Conservation (phyloP, 2,888 invertebrate genomes). For the Polyommatus iphigenia region DNA sequence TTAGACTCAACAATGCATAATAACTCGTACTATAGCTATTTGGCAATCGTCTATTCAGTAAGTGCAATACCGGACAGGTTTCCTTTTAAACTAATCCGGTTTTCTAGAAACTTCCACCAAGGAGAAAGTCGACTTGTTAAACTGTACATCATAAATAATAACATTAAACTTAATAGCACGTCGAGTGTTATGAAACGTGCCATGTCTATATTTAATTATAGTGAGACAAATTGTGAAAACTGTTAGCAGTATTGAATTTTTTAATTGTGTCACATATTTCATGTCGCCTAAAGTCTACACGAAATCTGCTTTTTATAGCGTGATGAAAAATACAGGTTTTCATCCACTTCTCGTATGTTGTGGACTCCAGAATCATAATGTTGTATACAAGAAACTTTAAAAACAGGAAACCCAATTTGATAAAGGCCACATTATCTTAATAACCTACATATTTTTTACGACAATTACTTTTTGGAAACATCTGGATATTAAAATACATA, state of each 20-base stretch:
- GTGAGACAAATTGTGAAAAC: neutral
- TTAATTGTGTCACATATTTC: neutral
- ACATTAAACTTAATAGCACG: neutral
- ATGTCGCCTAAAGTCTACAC: neutral
- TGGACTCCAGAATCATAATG: neutral
- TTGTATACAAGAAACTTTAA: slow-evolving; percentile 2
- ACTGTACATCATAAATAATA: neutral
- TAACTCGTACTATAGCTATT: neutral
- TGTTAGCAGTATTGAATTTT: neutral
- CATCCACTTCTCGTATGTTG: neutral
- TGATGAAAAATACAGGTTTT: neutral
- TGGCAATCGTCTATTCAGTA: neutral
- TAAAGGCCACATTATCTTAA: neutral
- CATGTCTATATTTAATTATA: neutral
- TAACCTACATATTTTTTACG: slow-evolving; percentile 12
- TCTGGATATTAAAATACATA: neutral
- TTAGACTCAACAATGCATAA: neutral
- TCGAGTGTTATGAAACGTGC: neutral
- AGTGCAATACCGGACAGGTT: slow-evolving; percentile 27
- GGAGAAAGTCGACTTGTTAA: slow-evolving; percentile 16
- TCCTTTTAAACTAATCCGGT: neutral
- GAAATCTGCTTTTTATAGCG: neutral
- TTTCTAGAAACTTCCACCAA: neutral
- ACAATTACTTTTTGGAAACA: neutral
- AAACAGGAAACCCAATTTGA: slow-evolving; percentile 17